A percentile compares a stretch with the other conserved stretches of the same genome.
Conservation (phyloP, 2,888 invertebrate genomes). For the Rotaria magnacalcarata region DNA sequence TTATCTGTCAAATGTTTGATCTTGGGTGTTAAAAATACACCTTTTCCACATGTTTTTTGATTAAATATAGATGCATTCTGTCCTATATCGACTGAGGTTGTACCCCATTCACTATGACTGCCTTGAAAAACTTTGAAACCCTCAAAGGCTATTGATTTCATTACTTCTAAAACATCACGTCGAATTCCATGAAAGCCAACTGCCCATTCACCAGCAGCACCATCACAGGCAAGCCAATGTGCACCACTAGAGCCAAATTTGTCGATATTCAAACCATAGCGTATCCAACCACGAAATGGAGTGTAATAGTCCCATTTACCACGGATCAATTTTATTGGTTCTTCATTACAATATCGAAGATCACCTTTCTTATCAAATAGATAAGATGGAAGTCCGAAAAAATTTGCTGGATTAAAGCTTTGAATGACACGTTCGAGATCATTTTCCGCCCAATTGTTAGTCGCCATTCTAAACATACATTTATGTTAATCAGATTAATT, state of each 20-base stretch:
- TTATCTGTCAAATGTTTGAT: not conserved
- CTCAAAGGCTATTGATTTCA: not conserved
- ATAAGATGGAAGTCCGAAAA: not conserved
- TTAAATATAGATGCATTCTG: not conserved
- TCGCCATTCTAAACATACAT: not conserved
- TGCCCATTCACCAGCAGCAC: not conserved
- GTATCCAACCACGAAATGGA: slow-evolving; percentile 7
- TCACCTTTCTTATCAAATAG: not conserved
- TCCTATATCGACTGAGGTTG: not conserved
- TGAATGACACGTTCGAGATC: not conserved
- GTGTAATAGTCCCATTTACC: not conserved
- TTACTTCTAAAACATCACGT: not conserved
- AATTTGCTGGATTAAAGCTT: not conserved
- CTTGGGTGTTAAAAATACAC: not conserved
- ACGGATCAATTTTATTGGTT: not conserved
- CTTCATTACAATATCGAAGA: not conserved
- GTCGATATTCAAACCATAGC: not conserved
- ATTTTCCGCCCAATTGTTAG: not conserved
- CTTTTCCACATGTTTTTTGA: not conserved
- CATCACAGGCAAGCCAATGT: not conserved
- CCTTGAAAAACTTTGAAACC: not conserved
- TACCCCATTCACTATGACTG: not conserved
- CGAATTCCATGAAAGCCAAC: slow-evolving; percentile 6
- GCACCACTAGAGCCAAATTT: slow-evolving; percentile 8
- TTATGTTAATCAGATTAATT: too few species aligned